Evolutionary conservation across 1,140 invertebrate species (phyloP).

Genomic region (Zaprionus inermis): DNA sequence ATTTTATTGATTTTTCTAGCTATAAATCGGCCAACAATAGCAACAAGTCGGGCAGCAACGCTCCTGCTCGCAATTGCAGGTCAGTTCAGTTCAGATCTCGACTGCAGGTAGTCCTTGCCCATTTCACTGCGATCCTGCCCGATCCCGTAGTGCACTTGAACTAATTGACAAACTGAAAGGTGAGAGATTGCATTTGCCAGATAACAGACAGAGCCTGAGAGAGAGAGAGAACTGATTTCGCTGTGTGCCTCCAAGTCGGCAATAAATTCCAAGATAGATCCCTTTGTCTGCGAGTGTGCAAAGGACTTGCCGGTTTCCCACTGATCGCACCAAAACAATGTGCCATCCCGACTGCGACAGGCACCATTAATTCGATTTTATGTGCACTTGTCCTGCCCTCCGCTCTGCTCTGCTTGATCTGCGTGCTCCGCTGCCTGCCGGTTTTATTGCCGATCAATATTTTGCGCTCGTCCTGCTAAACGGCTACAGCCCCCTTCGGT

Average conservation of each 20-base stretch:
- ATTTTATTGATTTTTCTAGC: conserved; percentile 73
- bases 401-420: not conserved
- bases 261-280: conserved; percentile 61
- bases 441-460: conserved; percentile 76
- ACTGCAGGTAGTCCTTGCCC: not conserved
- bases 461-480: conserved; percentile 62
- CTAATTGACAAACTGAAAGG: conserved; percentile 80
- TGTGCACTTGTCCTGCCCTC: conserved; percentile 67
- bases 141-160: conserved; percentile 60
- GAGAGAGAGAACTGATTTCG: conserved; percentile 48
- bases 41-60: not conserved
- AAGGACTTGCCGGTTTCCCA: conserved; percentile 66
- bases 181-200: conserved; percentile 77
- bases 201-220: conserved; percentile 42
- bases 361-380: conserved; percentile 81
- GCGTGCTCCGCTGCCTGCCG: conserved; percentile 19
- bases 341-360: conserved; percentile 70
- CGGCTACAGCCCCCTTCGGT: conserved; percentile 22
- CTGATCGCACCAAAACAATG: conserved; percentile 79
- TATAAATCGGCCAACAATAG: conserved; percentile 39
- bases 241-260: conserved; percentile 19
- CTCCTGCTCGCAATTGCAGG: conserved; percentile 10
- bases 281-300: conserved; percentile 46
- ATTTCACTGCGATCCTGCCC: too few species aligned
- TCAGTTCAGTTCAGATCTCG: conserved; percentile 13